Percentiles rank a stretch among this genome's conserved stretches.
These are phyloP conservation scores for Malurus leucopterus DNA, from an alignment of 2,797 vertebrate genomes.

Conservation along the genomic window DNA sequence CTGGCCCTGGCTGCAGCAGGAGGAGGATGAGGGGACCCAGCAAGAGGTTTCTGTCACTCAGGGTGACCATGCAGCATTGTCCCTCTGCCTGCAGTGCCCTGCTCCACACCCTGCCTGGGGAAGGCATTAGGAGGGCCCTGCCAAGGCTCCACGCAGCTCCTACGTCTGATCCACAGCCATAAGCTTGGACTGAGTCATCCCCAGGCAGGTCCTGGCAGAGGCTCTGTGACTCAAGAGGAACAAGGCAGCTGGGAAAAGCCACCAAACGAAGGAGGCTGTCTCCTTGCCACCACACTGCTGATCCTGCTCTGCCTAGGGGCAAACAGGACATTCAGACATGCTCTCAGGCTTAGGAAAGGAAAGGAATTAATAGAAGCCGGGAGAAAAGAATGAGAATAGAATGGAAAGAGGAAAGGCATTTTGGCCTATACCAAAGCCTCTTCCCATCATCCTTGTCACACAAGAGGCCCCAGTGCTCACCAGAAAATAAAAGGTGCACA, in stretches of 20 bases:
- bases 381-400: neutral
- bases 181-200: neutral
- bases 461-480: neutral
- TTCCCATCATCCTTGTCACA: neutral
- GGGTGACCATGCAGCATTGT: neutral
- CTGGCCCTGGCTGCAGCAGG: neutral
- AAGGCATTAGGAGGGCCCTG: neutral
- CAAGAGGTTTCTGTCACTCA: neutral
- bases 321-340: neutral
- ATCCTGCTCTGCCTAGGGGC: neutral
- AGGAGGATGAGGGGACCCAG: neutral
- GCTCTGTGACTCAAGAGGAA: neutral
- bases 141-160: neutral
- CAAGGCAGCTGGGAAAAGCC: neutral
- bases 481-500: neutral
- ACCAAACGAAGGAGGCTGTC: neutral
- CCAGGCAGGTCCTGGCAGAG: neutral
- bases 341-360: neutral
- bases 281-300: neutral
- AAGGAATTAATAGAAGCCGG: neutral
- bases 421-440: neutral
- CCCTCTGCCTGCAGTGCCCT: neutral
- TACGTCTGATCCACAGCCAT: rapidly evolving
- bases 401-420: neutral
- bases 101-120: neutral